A percentile compares a stretch with the other conserved stretches of the same genome.
Evolutionary conservation across 2,797 vertebrate species (phyloP).

Genomic region (Todus mexicanus): DNA sequence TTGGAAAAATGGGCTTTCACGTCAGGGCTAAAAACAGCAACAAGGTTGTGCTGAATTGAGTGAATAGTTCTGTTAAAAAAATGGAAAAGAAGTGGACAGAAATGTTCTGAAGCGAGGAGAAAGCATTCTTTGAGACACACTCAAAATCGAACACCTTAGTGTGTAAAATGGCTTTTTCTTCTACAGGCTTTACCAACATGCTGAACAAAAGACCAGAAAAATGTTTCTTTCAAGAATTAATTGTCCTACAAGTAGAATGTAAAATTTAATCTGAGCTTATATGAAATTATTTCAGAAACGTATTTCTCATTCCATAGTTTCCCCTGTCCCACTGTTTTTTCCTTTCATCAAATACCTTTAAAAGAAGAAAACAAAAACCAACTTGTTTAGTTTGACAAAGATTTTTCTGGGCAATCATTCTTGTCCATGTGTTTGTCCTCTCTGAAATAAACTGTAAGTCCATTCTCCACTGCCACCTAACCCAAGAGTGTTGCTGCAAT

Average conservation of each 20-base stretch:
- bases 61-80: background rate
- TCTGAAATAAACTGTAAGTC: background rate
- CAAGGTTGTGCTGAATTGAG: background rate
- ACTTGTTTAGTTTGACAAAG: background rate
- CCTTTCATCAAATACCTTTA: background rate
- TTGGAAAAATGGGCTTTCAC: background rate
- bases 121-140: background rate
- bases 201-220: background rate
- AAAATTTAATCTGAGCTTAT: background rate
- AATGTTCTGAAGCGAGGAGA: background rate
- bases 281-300: background rate
- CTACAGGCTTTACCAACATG: background rate
- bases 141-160: background rate
- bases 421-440: background rate
- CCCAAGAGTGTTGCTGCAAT: background rate
- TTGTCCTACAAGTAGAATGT: background rate
- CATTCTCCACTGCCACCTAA: background rate
- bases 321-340: background rate
- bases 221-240: background rate
- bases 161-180: background rate
- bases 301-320: background rate
- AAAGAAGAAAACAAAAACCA: background rate
- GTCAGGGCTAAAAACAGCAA: background rate
- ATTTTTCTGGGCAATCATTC: background rate
- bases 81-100: background rate